phyloP scores from a whole-genome alignment of 2,888 invertebrate species.

The Hymenopus coronatus region DNA sequence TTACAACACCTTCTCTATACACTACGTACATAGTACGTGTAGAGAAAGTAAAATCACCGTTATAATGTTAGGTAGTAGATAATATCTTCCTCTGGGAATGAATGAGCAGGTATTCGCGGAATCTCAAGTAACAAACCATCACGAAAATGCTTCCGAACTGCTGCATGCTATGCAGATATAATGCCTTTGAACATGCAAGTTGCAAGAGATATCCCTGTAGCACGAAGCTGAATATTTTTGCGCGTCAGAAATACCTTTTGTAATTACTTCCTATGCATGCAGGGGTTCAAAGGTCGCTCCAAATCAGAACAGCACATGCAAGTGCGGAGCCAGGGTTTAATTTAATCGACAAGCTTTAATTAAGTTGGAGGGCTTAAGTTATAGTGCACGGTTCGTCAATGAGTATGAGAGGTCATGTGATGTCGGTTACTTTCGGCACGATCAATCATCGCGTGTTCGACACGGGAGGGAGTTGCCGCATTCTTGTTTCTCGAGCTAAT shows the following conservation, averaged over 20 bases:
- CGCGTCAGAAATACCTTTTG: neutral
- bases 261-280: neutral
- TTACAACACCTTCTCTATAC: too few relatives aligned
- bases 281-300: neutral
- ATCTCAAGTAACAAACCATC: too few relatives aligned
- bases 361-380: neutral
- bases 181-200: neutral
- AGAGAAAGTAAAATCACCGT: too few relatives aligned
- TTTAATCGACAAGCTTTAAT: neutral
- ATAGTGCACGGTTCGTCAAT: neutral
- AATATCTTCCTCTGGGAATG: too few relatives aligned
- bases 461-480: too few relatives aligned
- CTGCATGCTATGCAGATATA: neutral
- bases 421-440: neutral
- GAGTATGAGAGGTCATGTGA: neutral
- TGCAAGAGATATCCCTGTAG: neutral
- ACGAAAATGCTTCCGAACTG: too few relatives aligned
- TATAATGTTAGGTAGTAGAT: too few relatives aligned
- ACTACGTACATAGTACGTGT: too few relatives aligned
- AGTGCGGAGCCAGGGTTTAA: neutral
- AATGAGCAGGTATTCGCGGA: too few relatives aligned
- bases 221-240: neutral
- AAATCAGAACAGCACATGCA: neutral
- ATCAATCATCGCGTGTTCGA: neutral
- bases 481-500: too few relatives aligned